A percentile compares a stretch with the other conserved stretches of the same genome.
These are phyloP conservation scores for Caenorhabditis brenneri DNA, from an alignment of 1,140 invertebrate species.

Conservation along the genomic window DNA sequence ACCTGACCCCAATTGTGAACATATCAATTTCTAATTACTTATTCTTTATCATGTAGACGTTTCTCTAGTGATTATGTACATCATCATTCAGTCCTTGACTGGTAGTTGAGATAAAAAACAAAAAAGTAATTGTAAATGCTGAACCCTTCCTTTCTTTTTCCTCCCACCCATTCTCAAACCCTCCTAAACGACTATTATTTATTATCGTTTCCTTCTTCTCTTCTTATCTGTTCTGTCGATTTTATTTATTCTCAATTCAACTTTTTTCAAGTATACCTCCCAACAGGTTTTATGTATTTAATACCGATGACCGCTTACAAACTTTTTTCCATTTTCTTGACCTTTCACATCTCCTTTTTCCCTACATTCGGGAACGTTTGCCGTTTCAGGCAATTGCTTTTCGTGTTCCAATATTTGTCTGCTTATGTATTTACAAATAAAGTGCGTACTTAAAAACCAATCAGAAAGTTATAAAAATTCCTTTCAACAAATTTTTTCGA, in stretches of 20 bases:
- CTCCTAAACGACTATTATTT: neutral
- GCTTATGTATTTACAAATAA: slow-evolving; percentile 34
- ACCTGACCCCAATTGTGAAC: neutral
- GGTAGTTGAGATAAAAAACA: neutral
- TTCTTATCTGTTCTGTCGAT: neutral
- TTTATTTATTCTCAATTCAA: neutral
- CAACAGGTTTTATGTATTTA: slow-evolving; percentile 32
- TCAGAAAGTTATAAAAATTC: no score
- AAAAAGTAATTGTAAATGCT: neutral
- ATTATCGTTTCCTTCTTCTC: neutral
- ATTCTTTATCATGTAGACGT: neutral
- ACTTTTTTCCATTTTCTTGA: neutral
- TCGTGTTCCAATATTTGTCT: slow-evolving; percentile 24
- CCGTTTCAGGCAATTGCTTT: slow-evolving; percentile 20
- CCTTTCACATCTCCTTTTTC: neutral
- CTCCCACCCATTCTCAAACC: neutral
- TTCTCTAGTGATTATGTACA: neutral
- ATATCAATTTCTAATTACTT: neutral
- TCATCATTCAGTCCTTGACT: neutral
- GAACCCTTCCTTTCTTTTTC: no score
- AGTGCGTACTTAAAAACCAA: neutral
- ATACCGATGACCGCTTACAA: slow-evolving; percentile 22
- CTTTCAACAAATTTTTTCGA: no score
- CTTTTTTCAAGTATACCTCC: neutral
- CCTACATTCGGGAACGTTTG: neutral